Evolutionary conservation across 2,888 invertebrate genomes (phyloP).

Genomic region (Cybosia mesomella): DNA sequence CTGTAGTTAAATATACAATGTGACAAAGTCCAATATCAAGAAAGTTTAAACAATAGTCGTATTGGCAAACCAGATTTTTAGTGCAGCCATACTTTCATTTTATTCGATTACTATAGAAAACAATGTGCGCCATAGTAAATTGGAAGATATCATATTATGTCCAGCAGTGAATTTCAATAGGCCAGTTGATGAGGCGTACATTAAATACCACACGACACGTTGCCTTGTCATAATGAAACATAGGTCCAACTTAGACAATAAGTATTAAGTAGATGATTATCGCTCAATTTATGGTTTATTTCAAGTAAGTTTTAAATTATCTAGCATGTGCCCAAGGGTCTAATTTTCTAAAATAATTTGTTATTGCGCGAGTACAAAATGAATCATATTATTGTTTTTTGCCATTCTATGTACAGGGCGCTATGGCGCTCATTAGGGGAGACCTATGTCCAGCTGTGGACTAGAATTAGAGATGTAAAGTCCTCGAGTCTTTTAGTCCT

Average conservation of each 20-base stretch:
- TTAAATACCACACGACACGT: background rate
- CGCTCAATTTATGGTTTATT: conserved; percentile 2
- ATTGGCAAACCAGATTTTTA: background rate
- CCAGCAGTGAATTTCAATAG: background rate
- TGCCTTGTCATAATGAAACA: background rate
- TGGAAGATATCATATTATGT: too few species aligned
- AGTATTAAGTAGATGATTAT: background rate
- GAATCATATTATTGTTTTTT: background rate
- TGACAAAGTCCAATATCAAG: background rate
- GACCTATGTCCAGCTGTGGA: too few species aligned
- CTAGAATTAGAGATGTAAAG: too few species aligned
- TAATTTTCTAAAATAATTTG: conserved; percentile 3
- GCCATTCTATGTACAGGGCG: too few species aligned
- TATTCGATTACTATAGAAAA: background rate
- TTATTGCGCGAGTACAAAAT: background rate
- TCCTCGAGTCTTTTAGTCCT: too few species aligned
- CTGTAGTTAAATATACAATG: background rate
- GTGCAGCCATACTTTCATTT: background rate
- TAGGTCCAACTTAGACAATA: background rate
- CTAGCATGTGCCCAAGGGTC: background rate
- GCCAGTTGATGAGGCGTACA: background rate
- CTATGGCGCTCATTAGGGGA: too few species aligned
- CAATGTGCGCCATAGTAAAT: too few species aligned
- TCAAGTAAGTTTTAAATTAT: conserved; percentile 24
- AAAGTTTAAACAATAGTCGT: background rate